phyloP scores from a whole-genome alignment of 2,888 invertebrate genomes.

The Julus scanicus region DNA sequence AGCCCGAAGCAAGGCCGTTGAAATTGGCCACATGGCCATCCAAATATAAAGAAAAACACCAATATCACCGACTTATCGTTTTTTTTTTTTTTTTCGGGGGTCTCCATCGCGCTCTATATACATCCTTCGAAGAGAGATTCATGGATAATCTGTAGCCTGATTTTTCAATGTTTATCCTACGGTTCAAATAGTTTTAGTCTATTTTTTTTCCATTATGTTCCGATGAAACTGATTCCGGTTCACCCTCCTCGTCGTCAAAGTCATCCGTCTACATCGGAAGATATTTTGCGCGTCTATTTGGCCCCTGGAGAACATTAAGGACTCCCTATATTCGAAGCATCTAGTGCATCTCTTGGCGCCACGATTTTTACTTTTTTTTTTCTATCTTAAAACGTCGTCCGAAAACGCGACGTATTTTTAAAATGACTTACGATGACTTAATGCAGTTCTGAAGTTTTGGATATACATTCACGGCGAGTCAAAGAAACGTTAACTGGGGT shows the following conservation, averaged over 20 bases:
- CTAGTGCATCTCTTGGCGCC: neutral
- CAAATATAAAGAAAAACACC: neutral
- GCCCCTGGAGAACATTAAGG: neutral
- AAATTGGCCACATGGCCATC: conserved; percentile 22
- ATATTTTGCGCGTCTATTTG: neutral
- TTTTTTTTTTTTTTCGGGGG: too few relatives aligned
- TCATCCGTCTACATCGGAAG: neutral
- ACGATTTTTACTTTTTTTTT: conserved; percentile 10
- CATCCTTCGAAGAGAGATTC: conserved; percentile 18
- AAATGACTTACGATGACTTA: conserved; percentile 14
- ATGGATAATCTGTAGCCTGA: neutral
- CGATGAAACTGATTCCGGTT: too few relatives aligned
- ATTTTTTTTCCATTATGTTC: too few relatives aligned
- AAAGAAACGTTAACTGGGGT: too few relatives aligned
- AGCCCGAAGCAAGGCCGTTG: neutral
- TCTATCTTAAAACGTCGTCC: neutral
- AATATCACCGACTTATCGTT: conserved; percentile 44
- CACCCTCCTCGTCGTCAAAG: too few relatives aligned
- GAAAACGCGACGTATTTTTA: neutral
- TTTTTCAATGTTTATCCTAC: conserved; percentile 33
- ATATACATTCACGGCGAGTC: too few relatives aligned
- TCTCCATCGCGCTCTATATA: conserved; percentile 6
- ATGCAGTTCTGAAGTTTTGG: too few relatives aligned
- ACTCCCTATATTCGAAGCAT: neutral
- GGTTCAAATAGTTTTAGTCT: too few relatives aligned